Percentiles rank a stretch among this genome's conserved stretches.
These are phyloP conservation scores for Sebastes iracundus DNA, from an alignment of 2,797 vertebrate genomes.

Conservation along the genomic window DNA sequence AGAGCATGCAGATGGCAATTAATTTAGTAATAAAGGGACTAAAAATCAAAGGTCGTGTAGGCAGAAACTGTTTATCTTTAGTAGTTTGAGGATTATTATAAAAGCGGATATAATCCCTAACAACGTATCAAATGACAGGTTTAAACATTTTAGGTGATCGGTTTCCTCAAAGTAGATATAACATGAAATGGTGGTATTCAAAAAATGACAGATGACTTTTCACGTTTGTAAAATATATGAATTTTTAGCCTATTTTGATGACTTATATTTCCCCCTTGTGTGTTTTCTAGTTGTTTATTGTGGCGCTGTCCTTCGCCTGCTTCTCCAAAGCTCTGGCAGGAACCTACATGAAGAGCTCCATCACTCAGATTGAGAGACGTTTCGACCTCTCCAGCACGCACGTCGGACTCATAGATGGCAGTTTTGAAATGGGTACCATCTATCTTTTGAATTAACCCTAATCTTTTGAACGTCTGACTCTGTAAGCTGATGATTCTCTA, in stretches of 20 bases:
- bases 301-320: constrained; percentile 88
- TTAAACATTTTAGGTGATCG: background rate
- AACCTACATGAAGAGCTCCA: constrained; percentile 92
- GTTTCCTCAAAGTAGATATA: background rate
- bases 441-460: background rate
- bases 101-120: background rate
- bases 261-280: background rate
- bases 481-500: background rate
- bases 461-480: background rate
- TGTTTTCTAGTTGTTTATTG: constrained; percentile 86
- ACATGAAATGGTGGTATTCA: too few relatives aligned
- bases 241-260: background rate
- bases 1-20: background rate
- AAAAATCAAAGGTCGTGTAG: background rate
- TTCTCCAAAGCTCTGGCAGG: constrained; percentile 90
- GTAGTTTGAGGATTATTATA: background rate
- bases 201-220: background rate
- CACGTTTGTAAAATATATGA: background rate
- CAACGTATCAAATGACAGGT: background rate
- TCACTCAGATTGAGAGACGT: constrained; percentile 93
- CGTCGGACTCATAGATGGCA: constrained; percentile 89
- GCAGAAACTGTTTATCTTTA: background rate
- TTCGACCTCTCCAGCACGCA: constrained; percentile 90
- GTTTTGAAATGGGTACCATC: constrained; percentile 92
- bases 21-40: background rate